Conservation (phyloP, 2,888 invertebrate species). For the Brachyptera risi region DNA sequence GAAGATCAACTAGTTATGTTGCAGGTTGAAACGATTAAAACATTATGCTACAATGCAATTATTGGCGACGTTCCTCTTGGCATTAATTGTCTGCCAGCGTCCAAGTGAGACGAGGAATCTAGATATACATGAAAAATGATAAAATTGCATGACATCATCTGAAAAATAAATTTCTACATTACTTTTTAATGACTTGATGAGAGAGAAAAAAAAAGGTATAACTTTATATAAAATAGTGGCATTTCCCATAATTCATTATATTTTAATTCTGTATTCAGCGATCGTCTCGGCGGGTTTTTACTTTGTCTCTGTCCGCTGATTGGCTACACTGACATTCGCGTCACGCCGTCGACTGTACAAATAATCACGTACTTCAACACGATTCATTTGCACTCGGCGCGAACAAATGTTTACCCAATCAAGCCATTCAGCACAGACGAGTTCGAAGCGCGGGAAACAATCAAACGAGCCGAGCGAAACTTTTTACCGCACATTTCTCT, state of each 20-base stretch:
- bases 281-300: background rate
- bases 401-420: no score
- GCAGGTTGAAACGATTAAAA: constrained; percentile 7
- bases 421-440: no score
- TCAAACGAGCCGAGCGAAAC: background rate
- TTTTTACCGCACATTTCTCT: background rate
- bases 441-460: background rate
- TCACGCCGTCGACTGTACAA: no score
- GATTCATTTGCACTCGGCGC: no score
- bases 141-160: constrained; percentile 18
- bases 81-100: constrained; percentile 4
- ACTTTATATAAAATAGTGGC: no score
- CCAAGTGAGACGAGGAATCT: constrained; percentile 14
- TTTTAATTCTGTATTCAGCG: constrained; percentile 11
- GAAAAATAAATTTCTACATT: constrained; percentile 14
- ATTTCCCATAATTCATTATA: constrained; percentile 18
- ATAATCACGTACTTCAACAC: no score
- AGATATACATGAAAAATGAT: constrained; percentile 13
- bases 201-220: background rate
- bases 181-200: constrained; percentile 16
- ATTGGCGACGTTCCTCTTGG: constrained; percentile 12
- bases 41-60: constrained; percentile 17
- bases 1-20: background rate
- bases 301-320: no score
- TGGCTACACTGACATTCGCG: no score